phyloP scores from a whole-genome alignment of 2,888 invertebrate species.

The Bugula neritina region DNA sequence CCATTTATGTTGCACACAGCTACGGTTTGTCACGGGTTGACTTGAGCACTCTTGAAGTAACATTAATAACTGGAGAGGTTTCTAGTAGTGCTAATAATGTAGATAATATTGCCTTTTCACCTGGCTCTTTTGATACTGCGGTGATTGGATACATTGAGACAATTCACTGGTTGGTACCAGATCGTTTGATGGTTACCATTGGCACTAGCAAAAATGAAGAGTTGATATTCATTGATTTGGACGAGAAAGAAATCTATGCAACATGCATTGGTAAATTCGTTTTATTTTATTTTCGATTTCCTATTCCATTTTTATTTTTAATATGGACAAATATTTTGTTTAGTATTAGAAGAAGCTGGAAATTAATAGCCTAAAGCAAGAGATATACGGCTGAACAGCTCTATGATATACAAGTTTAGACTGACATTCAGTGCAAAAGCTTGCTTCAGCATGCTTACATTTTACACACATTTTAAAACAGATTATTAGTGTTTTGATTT shows the following conservation, averaged over 20 bases:
- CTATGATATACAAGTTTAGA: too few species aligned
- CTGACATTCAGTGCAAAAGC: too few species aligned
- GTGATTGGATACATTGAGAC: background rate
- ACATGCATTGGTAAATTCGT: constrained; percentile 7
- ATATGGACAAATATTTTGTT: too few species aligned
- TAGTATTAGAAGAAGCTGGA: too few species aligned
- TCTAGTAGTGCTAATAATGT: background rate
- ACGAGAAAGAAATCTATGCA: background rate
- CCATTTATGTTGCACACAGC: background rate
- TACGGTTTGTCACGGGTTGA: constrained; percentile 4
- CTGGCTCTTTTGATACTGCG: background rate
- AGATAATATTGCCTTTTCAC: background rate
- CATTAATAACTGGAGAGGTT: background rate
- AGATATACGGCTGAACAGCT: too few species aligned
- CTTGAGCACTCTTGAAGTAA: constrained; percentile 1
- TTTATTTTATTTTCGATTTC: too few species aligned
- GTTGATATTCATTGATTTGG: constrained; percentile 1
- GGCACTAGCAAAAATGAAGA: background rate
- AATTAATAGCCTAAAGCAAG: too few species aligned
- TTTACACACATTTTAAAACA: too few species aligned
- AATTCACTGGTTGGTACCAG: constrained; percentile 9
- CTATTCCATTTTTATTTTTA: too few species aligned
- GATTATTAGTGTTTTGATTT: too few species aligned
- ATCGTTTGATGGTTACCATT: background rate
- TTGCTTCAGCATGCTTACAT: too few species aligned